These are phyloP conservation scores for Eurois occulta DNA, from an alignment of 2,888 invertebrate genomes.

Conservation along the genomic window DNA sequence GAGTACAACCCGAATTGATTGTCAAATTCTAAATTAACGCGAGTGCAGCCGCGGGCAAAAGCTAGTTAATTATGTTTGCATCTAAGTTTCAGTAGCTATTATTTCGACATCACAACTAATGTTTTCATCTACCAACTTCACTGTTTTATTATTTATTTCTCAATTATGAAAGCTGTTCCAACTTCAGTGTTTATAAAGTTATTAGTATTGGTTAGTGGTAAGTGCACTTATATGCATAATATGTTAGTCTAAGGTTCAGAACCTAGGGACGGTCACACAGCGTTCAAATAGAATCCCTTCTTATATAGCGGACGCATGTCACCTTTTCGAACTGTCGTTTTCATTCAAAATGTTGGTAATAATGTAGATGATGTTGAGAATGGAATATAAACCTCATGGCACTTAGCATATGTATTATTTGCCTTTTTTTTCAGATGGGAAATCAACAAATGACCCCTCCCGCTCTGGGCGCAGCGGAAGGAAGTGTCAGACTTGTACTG, in stretches of 20 bases:
- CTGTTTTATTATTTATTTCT: conserved; percentile 32
- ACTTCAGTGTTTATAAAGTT: conserved; percentile 3
- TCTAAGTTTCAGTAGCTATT: conserved; percentile 41
- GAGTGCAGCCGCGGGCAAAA: too few species aligned
- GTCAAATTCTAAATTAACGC: too few species aligned
- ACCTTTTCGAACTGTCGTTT: not conserved
- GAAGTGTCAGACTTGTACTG: too few species aligned
- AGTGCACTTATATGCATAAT: not conserved
- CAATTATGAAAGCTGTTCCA: conserved; percentile 28
- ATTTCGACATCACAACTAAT: conserved; percentile 28
- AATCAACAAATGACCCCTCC: too few species aligned
- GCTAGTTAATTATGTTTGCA: conserved; percentile 42
- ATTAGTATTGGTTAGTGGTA: not conserved
- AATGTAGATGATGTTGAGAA: not conserved
- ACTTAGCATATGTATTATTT: not conserved
- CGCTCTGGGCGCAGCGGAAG: too few species aligned
- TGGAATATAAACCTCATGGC: not conserved
- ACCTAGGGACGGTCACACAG: not conserved
- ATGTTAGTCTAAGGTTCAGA: too few species aligned
- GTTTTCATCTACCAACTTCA: conserved; percentile 24
- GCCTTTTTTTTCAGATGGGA: too few species aligned
- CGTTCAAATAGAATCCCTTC: not conserved
- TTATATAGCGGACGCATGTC: not conserved
- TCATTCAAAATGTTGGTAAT: not conserved
- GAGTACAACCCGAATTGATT: too few species aligned